These are phyloP conservation scores for Dascyllus trimaculatus DNA, from an alignment of 2,113 vertebrate species.

Conservation along the genomic window DNA sequence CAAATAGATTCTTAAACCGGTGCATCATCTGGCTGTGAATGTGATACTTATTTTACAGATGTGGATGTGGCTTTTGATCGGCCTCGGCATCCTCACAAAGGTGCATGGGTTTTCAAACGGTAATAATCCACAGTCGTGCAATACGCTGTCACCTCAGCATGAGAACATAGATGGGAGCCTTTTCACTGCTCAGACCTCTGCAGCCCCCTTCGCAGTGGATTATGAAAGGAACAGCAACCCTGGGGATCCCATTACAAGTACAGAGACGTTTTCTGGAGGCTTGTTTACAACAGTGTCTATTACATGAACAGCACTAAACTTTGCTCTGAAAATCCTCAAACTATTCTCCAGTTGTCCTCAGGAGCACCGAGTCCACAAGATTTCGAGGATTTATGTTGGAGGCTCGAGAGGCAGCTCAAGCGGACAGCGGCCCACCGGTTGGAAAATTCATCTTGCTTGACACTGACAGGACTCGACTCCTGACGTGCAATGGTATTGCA, in stretches of 20 bases:
- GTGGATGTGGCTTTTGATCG: conserved; percentile 44
- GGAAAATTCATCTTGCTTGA: conserved; percentile 47
- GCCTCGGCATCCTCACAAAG: conserved; percentile 34
- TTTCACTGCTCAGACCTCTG: rapidly evolving
- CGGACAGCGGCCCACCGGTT: rapidly evolving
- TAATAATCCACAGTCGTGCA: rapidly evolving
- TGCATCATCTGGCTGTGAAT: background rate
- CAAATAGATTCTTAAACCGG: no score
- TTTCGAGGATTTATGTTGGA: conserved; percentile 64
- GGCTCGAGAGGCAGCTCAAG: background rate
- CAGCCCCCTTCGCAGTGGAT: background rate
- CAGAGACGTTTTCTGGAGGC: background rate
- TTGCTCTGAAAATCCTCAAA: background rate
- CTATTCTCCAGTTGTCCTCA: conserved; percentile 50
- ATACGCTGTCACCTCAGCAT: background rate
- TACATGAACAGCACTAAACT: background rate
- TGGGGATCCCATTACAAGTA: conserved; percentile 54
- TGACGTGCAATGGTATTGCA: rapidly evolving
- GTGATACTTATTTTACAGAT: conserved; percentile 52
- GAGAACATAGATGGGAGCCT: rapidly evolving
- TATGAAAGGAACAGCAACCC: rapidly evolving
- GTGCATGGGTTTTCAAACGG: background rate
- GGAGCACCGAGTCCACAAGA: rapidly evolving
- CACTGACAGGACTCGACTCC: rapidly evolving
- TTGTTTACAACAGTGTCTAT: background rate